Base-by-base conservation (phyloP, 1,140 invertebrate species). In the Atta cephalotes region DNA sequence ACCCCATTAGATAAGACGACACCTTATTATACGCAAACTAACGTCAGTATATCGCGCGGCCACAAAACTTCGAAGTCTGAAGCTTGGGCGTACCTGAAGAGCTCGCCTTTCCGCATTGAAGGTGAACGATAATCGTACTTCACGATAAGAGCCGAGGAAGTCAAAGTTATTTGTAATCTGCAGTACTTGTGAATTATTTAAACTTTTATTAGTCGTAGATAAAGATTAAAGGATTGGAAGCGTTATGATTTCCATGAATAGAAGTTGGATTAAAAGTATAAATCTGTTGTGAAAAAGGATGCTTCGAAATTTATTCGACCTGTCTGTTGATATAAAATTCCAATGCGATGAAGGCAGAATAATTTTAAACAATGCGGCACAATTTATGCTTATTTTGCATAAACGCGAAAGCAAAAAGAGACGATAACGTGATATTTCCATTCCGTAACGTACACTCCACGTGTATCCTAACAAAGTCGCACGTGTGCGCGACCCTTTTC, bases 1-100 rank as follows among this genome's bases (percentile, higher is more conserved):
- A 95, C 94, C 94, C 94, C 94, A 95, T 95, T 94, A 95, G 94
- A 95, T 95, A 95, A 95, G 95, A 95, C 94, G 95, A 95, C 95
- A 95, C 95, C 95, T 95, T 95, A 95, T 95, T 95, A 95, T 95
- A 95, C 92, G 93, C 91, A 93, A 95, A 94, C 93, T 93, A 93
- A 94, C 94, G 93, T 92, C 91, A 93, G 93, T 84, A 86, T 94
- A 94, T 94, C 93, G 92, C 88, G 90, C 92, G 88, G 71, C 78
- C 89, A 79, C 90, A 89, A 90, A 91, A 91, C 87, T 92, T 92
- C 78, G 63, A 91, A 88, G 87, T 71, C 68, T 79, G 58, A 28
- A 71, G 72, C 76, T 77, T 65, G 56, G 28, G 49, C 39, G 39
- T 88, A 63, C 58, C 76, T 65, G 58, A 72, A 77, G 65, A 63